phyloP scores from a whole-genome alignment of 2,888 invertebrate species.

The Oscheius sp. region DNA sequence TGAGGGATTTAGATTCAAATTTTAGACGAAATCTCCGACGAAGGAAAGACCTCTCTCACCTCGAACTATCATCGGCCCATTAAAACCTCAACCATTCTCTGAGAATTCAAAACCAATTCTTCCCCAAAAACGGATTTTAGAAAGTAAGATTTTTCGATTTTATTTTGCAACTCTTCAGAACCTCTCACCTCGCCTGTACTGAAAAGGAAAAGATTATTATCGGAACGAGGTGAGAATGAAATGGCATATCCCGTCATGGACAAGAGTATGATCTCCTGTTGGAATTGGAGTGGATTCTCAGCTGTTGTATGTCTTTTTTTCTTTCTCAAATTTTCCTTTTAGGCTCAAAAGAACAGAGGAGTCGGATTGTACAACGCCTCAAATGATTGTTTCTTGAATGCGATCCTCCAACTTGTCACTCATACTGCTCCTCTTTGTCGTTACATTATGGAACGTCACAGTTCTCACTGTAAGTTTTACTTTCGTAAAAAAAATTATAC shows the following conservation, averaged over 20 bases:
- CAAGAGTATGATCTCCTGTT: constrained; percentile 30
- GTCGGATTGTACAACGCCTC: constrained; percentile 51
- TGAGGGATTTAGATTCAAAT: background rate
- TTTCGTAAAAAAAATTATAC: too few species aligned
- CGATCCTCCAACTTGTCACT: constrained; percentile 57
- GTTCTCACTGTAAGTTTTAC: background rate
- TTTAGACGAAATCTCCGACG: background rate
- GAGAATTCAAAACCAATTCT: background rate
- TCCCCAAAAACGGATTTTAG: background rate
- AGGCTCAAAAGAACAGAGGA: constrained; percentile 28
- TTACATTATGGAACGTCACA: constrained; percentile 41
- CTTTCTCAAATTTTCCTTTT: background rate
- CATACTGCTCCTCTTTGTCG: constrained; percentile 59
- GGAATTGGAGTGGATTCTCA: constrained; percentile 44
- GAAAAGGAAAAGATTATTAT: constrained; percentile 51
- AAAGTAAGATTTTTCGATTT: background rate
- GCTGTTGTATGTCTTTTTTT: constrained; percentile 30
- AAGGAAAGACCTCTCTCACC: constrained; percentile 3
- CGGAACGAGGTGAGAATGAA: constrained; percentile 55
- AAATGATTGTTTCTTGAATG: constrained; percentile 64
- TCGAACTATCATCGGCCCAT: constrained; percentile 28
- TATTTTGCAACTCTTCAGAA: background rate
- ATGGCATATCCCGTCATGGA: constrained; percentile 51
- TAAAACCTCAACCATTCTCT: constrained; percentile 13
- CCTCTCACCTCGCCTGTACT: background rate